Percentiles rank a stretch among this genome's conserved stretches.
These are phyloP conservation scores for Opisthograptis luteolata DNA, from an alignment of 2,888 invertebrate genomes.

Conservation along the genomic window DNA sequence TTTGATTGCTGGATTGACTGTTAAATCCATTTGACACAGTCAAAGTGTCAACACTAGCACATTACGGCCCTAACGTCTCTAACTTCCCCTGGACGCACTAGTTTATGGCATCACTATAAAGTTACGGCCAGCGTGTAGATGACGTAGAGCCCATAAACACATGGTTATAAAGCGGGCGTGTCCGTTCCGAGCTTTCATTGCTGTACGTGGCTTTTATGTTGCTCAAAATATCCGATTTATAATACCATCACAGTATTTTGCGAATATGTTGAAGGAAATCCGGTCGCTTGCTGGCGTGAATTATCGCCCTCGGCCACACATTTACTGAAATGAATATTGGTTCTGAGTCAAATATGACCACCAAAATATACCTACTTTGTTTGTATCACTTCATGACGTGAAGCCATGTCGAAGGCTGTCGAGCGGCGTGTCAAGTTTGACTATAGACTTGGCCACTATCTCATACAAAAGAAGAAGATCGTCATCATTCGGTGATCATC, in stretches of 20 bases:
- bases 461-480: too few species aligned
- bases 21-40: conserved; percentile 23
- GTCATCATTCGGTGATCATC: too few species aligned
- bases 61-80: conserved; percentile 39
- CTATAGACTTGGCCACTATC: too few species aligned
- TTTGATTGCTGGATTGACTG: not conserved
- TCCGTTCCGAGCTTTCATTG: conserved; percentile 39
- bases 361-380: too few species aligned
- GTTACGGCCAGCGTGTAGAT: conserved; percentile 50
- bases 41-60: conserved; percentile 32
- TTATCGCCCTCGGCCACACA: too few species aligned
- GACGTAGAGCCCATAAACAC: conserved; percentile 53
- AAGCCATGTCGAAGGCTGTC: too few species aligned
- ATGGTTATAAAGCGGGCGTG: conserved; percentile 46
- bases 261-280: conserved; percentile 1
- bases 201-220: conserved; percentile 36
- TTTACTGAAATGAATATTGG: too few species aligned
- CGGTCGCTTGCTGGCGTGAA: conserved; percentile 9
- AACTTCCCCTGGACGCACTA: conserved; percentile 44
- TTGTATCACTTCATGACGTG: too few species aligned
- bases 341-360: too few species aligned
- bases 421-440: too few species aligned
- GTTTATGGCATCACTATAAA: conserved; percentile 53
- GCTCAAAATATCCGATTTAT: conserved; percentile 30
- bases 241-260: conserved; percentile 19